Conservation (phyloP, 2,888 invertebrate species). For the Cantharis lateralis region DNA sequence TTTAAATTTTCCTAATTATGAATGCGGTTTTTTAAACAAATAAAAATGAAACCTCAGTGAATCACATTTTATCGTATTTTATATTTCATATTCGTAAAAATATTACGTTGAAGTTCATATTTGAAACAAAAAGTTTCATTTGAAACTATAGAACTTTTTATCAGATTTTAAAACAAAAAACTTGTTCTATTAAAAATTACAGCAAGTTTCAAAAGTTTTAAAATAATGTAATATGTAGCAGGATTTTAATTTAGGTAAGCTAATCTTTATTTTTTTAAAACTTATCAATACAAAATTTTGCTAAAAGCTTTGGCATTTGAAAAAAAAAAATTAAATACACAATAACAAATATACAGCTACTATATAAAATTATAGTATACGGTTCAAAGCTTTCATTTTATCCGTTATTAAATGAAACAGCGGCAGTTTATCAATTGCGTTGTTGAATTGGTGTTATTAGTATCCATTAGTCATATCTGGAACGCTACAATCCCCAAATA, state of each 20-base stretch:
- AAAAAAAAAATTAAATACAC: background rate
- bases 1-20: no score
- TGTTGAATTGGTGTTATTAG: constrained; percentile 27
- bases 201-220: background rate
- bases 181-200: background rate
- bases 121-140: background rate
- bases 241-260: background rate
- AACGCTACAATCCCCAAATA: constrained; percentile 3
- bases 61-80: no score
- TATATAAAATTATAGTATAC: background rate
- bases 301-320: background rate
- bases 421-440: constrained; percentile 27
- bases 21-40: no score
- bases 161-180: background rate
- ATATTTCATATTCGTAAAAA: background rate
- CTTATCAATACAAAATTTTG: background rate
- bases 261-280: background rate
- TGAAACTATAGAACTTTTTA: background rate
- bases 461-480: constrained; percentile 25
- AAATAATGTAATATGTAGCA: background rate
- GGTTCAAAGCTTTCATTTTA: constrained; percentile 18
- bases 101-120: background rate
- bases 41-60: no score
- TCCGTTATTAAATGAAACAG: constrained; percentile 9
- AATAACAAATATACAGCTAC: background rate